phyloP scores from a whole-genome alignment of 2,113 vertebrate species.

The Macrotus californicus region DNA sequence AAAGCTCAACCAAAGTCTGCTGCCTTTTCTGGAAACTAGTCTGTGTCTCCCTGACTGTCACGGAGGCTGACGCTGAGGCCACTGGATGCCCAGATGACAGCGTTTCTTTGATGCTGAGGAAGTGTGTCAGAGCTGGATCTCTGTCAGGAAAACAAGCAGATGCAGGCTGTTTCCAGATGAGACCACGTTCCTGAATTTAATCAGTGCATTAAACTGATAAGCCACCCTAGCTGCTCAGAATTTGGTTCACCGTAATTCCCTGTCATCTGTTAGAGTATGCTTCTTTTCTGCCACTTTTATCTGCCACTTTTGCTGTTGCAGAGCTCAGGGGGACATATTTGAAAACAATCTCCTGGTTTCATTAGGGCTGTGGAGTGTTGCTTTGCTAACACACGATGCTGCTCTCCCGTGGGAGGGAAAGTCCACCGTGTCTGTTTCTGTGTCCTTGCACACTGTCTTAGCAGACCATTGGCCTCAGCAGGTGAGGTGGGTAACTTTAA shows the following conservation, averaged over 20 bases:
- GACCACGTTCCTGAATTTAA: neutral
- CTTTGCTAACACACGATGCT: neutral
- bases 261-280: neutral
- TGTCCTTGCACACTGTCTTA: neutral
- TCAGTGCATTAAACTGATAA: neutral
- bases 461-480: accelerated
- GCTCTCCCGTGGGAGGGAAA: neutral
- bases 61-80: neutral
- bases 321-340: neutral
- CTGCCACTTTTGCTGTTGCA: neutral
- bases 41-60: neutral
- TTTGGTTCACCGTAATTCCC: too few relatives aligned
- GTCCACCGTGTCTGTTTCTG: accelerated
- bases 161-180: neutral
- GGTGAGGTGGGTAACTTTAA: neutral
- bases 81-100: accelerated
- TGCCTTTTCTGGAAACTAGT: neutral
- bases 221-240: accelerated
- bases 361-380: accelerated
- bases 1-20: neutral
- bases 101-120: neutral
- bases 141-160: neutral
- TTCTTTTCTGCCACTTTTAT: neutral
- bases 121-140: neutral
- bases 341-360: neutral